Percentiles rank a stretch among this genome's conserved stretches.
These are phyloP conservation scores for Cottoperca gobio DNA, from an alignment of 2,797 vertebrate genomes.

Conservation along the genomic window DNA sequence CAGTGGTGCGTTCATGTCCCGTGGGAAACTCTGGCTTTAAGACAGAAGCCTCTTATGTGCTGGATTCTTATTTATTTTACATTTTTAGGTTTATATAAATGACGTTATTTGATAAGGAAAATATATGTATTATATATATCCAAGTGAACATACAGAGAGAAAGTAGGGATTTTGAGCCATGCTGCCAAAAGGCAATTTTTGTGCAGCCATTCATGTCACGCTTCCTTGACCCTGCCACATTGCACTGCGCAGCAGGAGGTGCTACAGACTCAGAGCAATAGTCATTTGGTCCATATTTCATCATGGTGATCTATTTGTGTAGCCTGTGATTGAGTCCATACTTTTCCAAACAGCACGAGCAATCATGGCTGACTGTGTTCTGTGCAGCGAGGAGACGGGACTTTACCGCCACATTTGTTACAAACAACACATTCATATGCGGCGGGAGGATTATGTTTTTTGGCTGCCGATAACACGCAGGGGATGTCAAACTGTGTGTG, in stretches of 20 bases:
- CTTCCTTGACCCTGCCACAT: slow-evolving; percentile 12
- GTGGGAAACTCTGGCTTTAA: not conserved
- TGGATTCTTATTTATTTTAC: not conserved
- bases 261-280: slow-evolving; percentile 19
- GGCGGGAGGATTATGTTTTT: slow-evolving; percentile 26
- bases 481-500: slow-evolving; percentile 22
- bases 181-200: not conserved
- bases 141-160: not conserved
- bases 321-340: slow-evolving; percentile 1
- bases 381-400: not conserved
- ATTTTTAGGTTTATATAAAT: not conserved
- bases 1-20: not conserved
- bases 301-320: slow-evolving; percentile 8
- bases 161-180: not conserved
- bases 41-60: not conserved
- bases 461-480: slow-evolving; percentile 12
- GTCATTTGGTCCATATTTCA: slow-evolving; percentile 14
- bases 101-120: not conserved
- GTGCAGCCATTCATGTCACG: not conserved
- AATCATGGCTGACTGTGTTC: not conserved
- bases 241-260: slow-evolving; percentile 27
- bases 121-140: not conserved
- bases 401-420: slow-evolving; percentile 16
- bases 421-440: slow-evolving; percentile 30
- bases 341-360: not conserved